Base-by-base conservation (phyloP, 2,113 vertebrate species). In the Cottus gobio region DNA sequence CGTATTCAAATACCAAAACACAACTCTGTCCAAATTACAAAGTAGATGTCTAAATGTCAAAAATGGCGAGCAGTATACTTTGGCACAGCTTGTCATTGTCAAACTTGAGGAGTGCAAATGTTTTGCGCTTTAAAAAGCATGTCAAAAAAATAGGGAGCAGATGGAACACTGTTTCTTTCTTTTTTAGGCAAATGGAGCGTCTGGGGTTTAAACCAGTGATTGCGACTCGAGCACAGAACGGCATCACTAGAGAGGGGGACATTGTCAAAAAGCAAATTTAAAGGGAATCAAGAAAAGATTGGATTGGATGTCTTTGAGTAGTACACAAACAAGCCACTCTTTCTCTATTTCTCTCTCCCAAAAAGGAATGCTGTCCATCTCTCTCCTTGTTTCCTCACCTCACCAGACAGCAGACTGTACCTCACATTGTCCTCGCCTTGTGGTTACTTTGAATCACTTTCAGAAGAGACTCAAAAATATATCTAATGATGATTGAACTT, bases 41-140 rank as follows among this genome's bases (percentile, higher is more conserved):
- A 73, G 75, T 6, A 18, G 0, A n/a, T 80, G 50, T 85, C 79
- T 81, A 84, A 87, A 86, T 91, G 79, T 81, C 80, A 89, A 4
- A 88, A 69, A 78, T 71, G 70, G 75, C 77, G 56, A 60, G 78
- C 72, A 84, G 74, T 83, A n/a, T 70, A 74, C 75, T 85, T 79
- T 83, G 67, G 68, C 60, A 83, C 56, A 71, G 28, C 68, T 72
- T 71, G 66, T 82, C 37, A 54, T 56, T 79, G 74, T 78, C 67
- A 83, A 77, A 61, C 58, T 68, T 64, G 54, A 86, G 57, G 62
- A 42, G 62, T 75, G 68, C 28, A 75, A 63, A 71, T 77, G 56
- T 31, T 75, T 34, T 82, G 66, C 50, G 54, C 72, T 80, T 62
- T 73, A 57, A 79, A 44, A 82, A 30, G 58, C 77, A 36, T 74